Evolutionary conservation across 1,140 invertebrate genomes (phyloP).

Genomic region (Drosophila pectinifera): DNA sequence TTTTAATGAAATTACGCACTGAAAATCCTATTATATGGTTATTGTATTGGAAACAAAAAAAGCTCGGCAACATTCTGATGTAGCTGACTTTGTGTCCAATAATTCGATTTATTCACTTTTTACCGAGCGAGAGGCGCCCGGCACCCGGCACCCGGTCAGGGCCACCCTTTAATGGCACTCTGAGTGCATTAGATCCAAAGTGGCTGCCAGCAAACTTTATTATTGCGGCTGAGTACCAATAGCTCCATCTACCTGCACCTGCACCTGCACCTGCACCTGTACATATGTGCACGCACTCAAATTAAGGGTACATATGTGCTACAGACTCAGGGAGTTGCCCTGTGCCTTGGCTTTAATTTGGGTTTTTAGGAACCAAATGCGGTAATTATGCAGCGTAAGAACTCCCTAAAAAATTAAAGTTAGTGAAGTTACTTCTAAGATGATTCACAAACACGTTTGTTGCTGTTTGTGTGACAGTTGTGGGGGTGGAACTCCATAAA

Average conservation of each 20-base stretch:
- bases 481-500: neutral
- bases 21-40: slow-evolving; percentile 53
- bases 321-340: neutral
- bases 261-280: neutral
- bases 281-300: neutral
- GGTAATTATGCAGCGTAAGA: neutral
- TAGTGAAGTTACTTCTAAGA: too few relatives aligned
- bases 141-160: slow-evolving; percentile 32
- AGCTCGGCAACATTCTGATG: slow-evolving; percentile 1
- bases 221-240: slow-evolving; percentile 48
- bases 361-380: neutral
- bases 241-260: neutral
- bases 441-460: neutral
- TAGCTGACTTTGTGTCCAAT: slow-evolving; percentile 53
- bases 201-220: slow-evolving; percentile 66
- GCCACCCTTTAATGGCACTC: slow-evolving; percentile 53
- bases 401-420: too few relatives aligned
- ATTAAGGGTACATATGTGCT: neutral
- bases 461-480: neutral
- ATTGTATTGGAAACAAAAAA: slow-evolving; percentile 39
- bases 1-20: slow-evolving; percentile 58
- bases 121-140: slow-evolving; percentile 1
- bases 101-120: slow-evolving; percentile 68
- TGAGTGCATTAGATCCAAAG: slow-evolving; percentile 71
- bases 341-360: neutral